These are phyloP conservation scores for Luidia sarsii DNA, from an alignment of 53 echinoderm and acorn worm genomes.

Conservation along the genomic window DNA sequence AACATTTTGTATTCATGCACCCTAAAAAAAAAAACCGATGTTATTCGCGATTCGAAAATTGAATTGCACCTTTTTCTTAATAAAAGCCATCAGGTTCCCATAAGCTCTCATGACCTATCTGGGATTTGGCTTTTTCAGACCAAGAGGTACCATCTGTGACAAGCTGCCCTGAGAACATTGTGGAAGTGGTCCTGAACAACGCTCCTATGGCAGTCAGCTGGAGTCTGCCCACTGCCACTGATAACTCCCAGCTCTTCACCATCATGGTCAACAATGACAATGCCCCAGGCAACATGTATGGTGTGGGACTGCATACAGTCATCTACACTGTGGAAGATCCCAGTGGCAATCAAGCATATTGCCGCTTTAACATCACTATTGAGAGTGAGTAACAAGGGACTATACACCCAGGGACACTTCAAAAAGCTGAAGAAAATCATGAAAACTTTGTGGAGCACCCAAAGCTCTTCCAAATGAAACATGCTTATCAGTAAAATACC, in stretches of 20 bases:
- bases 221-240: conserved; percentile 44
- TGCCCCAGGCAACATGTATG: conserved; percentile 14
- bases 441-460: too few relatives aligned
- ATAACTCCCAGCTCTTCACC: conserved; percentile 42
- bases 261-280: conserved; percentile 14
- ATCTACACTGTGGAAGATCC: conserved; percentile 48
- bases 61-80: too few relatives aligned
- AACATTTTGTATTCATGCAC: too few relatives aligned
- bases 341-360: conserved; percentile 36
- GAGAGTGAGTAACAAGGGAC: background rate
- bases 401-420: too few relatives aligned
- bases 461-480: background rate
- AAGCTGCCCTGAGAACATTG: conserved; percentile 48
- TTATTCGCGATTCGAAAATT: too few relatives aligned
- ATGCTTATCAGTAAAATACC: background rate
- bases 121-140: too few relatives aligned
- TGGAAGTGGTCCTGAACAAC: conserved; percentile 6
- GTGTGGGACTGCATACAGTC: conserved; percentile 26
- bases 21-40: too few relatives aligned
- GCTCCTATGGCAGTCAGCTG: conserved; percentile 33
- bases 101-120: too few relatives aligned
- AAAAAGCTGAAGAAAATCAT: too few relatives aligned
- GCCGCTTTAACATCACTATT: conserved; percentile 11
- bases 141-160: conserved; percentile 52
- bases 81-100: too few relatives aligned